Evolutionary conservation across 2,797 vertebrate species (phyloP), one percentile per base, ranked within the genome.

Genomic region (Clarias fuscus): DNA sequence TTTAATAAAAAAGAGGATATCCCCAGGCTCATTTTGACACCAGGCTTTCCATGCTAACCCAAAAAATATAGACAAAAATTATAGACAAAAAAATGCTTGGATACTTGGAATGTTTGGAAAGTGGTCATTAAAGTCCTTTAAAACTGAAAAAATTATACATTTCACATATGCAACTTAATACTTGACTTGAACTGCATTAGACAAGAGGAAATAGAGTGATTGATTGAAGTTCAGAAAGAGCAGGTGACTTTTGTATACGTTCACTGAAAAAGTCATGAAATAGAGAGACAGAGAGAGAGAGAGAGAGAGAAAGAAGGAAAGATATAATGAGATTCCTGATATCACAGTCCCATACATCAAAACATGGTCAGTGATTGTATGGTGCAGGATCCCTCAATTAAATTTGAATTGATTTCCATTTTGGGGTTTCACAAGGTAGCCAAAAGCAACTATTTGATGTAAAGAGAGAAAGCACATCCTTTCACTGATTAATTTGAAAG

Each of bases 221-320:
- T 67, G 79, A 48, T 13, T 30, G 5, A 27, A 58, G 27, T 58
- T 70, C 18, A 58, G 80, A 82, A 33, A 82, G 10, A 68, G 8
- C 27, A 70, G 48, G 20, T 59, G 71, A 73, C 48, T 15, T 27
- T 67, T 83, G 10, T 59, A n/a, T 89, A 93, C 94, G 94, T 86
- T 94, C 93, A 40, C 93, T 92, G 91, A 94, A 82, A 88, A 95
- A 95, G 84, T 95, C 93, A 94, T 95, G 88, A 85, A 0, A 90
- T 85, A 15, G 48, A 1, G 10, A 67, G 4, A 61, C 22, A 62
- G 8, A 27, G 22, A 7, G 22, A 62, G 17, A 18, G 7, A 62
- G 17, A 59, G 86, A 84, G 84, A 62, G 70, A 56, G 86, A 33
- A 37, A 82, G 15, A 76, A 82, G 84, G 75, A 82, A 17, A 33